Evolutionary conservation across 1,140 invertebrate genomes (phyloP).

Genomic region (Leguminivora glycinivorella): DNA sequence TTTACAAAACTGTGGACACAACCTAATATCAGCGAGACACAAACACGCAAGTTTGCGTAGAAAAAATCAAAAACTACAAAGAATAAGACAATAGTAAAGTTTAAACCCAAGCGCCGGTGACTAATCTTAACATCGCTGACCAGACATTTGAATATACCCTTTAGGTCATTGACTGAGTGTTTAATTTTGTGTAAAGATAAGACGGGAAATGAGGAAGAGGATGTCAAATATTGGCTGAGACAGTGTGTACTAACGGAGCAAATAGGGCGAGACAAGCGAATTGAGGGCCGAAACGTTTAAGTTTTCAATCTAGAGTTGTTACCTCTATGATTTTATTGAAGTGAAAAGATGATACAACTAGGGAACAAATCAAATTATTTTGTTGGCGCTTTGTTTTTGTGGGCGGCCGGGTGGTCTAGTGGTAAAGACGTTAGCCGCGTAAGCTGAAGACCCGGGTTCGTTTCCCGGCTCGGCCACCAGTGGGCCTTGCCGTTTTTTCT

Average conservation of each 20-base stretch:
- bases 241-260: slow-evolving; percentile 7
- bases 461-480: too few relatives aligned
- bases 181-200: not conserved
- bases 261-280: slow-evolving; percentile 14
- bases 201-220: slow-evolving; percentile 1
- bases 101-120: slow-evolving; percentile 11
- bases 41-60: slow-evolving; percentile 7
- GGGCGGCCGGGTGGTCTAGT: too few relatives aligned
- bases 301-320: not conserved
- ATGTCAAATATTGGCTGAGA: slow-evolving; percentile 12
- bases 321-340: not conserved
- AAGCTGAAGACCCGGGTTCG: too few relatives aligned
- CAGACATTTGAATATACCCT: not conserved
- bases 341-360: not conserved
- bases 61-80: slow-evolving; percentile 13
- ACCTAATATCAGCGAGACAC: not conserved
- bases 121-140: not conserved
- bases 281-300: not conserved
- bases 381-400: too few relatives aligned
- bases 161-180: not conserved
- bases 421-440: too few relatives aligned
- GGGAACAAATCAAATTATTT: too few relatives aligned
- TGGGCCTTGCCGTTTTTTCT: too few relatives aligned
- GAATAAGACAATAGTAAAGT: slow-evolving; percentile 8
- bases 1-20: not conserved